phyloP scores from a whole-genome alignment of 2,888 invertebrate genomes.

The Gymnoscelis rufifasciata region DNA sequence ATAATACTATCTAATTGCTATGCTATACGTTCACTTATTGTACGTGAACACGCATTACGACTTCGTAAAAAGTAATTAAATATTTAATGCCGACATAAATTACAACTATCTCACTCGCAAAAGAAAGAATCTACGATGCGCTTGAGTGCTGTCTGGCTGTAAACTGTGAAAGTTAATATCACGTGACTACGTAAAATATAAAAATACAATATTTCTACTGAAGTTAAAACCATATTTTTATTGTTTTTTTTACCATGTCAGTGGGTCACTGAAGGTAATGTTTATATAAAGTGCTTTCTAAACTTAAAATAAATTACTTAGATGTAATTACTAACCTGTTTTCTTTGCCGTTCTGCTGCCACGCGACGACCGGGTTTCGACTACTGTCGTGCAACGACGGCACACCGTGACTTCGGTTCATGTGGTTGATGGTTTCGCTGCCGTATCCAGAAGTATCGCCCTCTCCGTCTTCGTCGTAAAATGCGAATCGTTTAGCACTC shows the following conservation, averaged over 20 bases:
- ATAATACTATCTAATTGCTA: neutral
- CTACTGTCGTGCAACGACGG: slow-evolving; percentile 43
- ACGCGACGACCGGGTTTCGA: slow-evolving; percentile 60
- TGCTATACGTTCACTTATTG: neutral
- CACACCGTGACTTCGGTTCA: slow-evolving; percentile 49
- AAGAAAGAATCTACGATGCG: slow-evolving; percentile 27
- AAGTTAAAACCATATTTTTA: neutral
- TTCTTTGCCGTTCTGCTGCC: slow-evolving; percentile 65
- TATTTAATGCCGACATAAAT: slow-evolving; percentile 15
- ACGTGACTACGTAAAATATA: slow-evolving; percentile 12
- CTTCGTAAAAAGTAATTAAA: slow-evolving; percentile 11
- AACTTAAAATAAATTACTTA: slow-evolving; percentile 7
- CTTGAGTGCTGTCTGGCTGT: slow-evolving; percentile 27
- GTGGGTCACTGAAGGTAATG: slow-evolving; percentile 14
- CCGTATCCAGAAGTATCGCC: slow-evolving; percentile 91
- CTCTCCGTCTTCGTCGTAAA: slow-evolving; percentile 78
- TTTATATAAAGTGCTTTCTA: slow-evolving; percentile 3
- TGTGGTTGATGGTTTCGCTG: slow-evolving; percentile 84
- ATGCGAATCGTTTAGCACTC: slow-evolving; percentile 68
- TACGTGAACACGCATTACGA: slow-evolving; percentile 3
- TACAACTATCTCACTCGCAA: slow-evolving; percentile 20
- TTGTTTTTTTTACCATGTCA: slow-evolving; percentile 17
- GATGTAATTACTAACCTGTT: slow-evolving; percentile 44
- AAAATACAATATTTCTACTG: neutral
- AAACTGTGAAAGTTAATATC: slow-evolving; percentile 30